phyloP scores from a whole-genome alignment of 2,888 invertebrate genomes.

The Netelia fuscicornis region DNA sequence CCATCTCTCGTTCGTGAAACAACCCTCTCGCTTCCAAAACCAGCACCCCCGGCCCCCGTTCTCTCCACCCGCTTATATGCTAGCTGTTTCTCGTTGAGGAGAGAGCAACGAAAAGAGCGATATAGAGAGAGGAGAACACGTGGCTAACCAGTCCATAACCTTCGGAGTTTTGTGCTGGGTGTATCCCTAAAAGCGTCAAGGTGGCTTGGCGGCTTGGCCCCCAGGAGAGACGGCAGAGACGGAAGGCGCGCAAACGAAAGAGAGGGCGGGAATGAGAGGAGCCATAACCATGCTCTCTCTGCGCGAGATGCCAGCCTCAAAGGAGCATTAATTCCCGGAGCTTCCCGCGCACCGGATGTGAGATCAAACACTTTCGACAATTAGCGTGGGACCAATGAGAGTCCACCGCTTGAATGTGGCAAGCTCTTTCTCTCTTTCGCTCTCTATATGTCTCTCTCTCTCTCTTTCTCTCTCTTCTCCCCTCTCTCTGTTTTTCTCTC shows the following conservation, averaged over 20 bases:
- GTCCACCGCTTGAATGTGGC: constrained; percentile 50
- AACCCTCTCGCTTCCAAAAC: constrained; percentile 48
- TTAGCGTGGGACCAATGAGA: constrained; percentile 75
- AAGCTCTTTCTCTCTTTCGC: constrained; percentile 25
- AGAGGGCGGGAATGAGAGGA: constrained; percentile 68
- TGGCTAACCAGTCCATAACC: constrained; percentile 77
- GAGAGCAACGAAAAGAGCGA: constrained; percentile 9
- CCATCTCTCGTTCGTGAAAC: constrained; percentile 57
- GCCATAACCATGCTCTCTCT: constrained; percentile 52
- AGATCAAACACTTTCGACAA: constrained; percentile 82
- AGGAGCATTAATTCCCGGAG: constrained; percentile 81
- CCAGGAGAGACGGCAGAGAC: constrained; percentile 55
- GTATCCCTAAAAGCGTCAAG: constrained; percentile 63
- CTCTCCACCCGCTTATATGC: not conserved
- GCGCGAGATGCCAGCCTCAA: constrained; percentile 74
- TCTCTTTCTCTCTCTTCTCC: not conserved
- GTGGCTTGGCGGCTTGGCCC: constrained; percentile 56
- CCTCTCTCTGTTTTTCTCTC: not conserved
- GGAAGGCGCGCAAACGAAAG: constrained; percentile 62
- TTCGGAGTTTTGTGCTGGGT: constrained; percentile 70
- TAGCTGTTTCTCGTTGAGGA: constrained; percentile 51
- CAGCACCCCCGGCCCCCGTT: not conserved
- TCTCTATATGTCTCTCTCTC: not conserved
- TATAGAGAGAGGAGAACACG: constrained; percentile 30
- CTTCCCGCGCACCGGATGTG: constrained; percentile 75